These are phyloP conservation scores for Phortica magna DNA, from an alignment of 2,888 invertebrate genomes.

Conservation along the genomic window DNA sequence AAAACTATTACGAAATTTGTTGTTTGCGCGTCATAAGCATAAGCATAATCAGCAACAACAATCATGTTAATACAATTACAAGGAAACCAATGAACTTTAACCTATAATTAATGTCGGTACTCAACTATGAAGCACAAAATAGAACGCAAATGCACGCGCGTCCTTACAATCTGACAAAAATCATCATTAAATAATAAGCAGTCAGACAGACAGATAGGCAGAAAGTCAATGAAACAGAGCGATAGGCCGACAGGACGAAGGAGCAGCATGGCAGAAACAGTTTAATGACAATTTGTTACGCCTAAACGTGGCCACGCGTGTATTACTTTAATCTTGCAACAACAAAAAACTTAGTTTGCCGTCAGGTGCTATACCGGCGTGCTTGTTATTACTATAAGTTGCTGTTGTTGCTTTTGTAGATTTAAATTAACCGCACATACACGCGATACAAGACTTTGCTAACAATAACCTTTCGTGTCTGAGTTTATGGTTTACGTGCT, in stretches of 20 bases:
- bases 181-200: constrained; percentile 73
- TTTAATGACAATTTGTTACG: constrained; percentile 76
- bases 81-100: constrained; percentile 37
- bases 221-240: background rate
- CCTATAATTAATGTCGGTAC: constrained; percentile 54
- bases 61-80: constrained; percentile 3
- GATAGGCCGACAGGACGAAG: background rate
- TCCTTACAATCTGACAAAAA: constrained; percentile 52
- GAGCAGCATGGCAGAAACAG: constrained; percentile 35
- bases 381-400: background rate
- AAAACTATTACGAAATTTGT: background rate
- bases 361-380: background rate
- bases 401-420: background rate
- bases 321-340: constrained; percentile 45
- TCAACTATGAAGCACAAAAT: constrained; percentile 43
- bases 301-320: constrained; percentile 75
- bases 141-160: background rate
- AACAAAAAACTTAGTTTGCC: constrained; percentile 9
- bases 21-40: background rate
- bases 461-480: constrained; percentile 61
- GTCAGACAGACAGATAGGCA: constrained; percentile 28
- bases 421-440: constrained; percentile 35
- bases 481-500: constrained; percentile 68
- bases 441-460: constrained; percentile 55
- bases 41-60: constrained; percentile 12